phyloP scores from a whole-genome alignment of 1,140 invertebrate species.

The Drosophila hydei region DNA sequence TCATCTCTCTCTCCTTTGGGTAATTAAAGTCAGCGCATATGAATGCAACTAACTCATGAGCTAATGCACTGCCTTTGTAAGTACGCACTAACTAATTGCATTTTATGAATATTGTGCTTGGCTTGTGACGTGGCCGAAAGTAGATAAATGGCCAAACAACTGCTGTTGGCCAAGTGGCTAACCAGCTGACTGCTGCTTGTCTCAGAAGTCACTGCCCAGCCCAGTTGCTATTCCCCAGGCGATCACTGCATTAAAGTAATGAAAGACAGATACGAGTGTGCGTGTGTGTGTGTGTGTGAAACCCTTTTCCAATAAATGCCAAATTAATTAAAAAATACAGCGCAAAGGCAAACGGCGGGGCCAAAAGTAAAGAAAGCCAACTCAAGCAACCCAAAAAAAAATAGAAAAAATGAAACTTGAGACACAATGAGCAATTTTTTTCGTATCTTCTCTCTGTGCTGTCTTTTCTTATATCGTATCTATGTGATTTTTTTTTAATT shows the following conservation, averaged over 20 bases:
- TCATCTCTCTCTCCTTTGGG: conserved; percentile 8
- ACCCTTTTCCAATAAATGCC: conserved; percentile 82
- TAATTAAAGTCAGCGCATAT: conserved; percentile 58
- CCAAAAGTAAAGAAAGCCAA: conserved; percentile 65
- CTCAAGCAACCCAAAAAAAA: conserved; percentile 72
- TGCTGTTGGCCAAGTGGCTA: conserved; percentile 36
- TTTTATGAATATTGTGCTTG: conserved; percentile 74
- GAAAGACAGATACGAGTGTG: conserved; percentile 45
- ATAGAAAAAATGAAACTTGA: conserved; percentile 61
- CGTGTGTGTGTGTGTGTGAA: conserved; percentile 14
- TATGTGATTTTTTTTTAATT: conserved; percentile 51
- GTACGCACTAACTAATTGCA: conserved; percentile 73
- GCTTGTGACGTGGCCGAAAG: conserved; percentile 39
- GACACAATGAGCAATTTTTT: conserved; percentile 72
- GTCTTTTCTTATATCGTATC: conserved; percentile 56
- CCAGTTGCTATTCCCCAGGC: conserved; percentile 31
- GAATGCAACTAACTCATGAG: conserved; percentile 45
- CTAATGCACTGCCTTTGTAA: conserved; percentile 18
- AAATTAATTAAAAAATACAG: conserved; percentile 83
- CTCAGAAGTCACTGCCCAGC: conserved; percentile 52
- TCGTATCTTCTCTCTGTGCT: conserved; percentile 23
- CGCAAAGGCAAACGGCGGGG: conserved; percentile 62
- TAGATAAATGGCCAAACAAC: conserved; percentile 60
- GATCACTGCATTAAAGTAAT: conserved; percentile 76
- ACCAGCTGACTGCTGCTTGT: conserved; percentile 27